Evolutionary conservation across 2,888 invertebrate genomes (phyloP).

Genomic region (Leptinotarsa haldemani): DNA sequence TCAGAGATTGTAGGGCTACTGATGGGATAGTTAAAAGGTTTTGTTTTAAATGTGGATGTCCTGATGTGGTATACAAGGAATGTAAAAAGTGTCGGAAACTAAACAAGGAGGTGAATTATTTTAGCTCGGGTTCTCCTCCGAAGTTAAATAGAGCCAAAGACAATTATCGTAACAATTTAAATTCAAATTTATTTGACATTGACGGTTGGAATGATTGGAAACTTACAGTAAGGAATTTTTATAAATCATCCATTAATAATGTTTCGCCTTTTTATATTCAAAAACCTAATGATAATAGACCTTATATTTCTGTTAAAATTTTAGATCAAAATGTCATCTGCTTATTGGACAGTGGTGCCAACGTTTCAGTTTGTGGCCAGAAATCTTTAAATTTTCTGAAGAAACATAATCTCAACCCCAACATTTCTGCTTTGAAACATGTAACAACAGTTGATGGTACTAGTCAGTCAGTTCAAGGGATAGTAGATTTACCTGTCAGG

Average conservation of each 20-base stretch:
- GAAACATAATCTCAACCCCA: neutral
- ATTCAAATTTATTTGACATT: too few species aligned
- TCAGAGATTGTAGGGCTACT: too few species aligned
- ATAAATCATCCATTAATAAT: neutral
- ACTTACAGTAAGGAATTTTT: neutral
- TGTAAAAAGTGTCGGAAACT: neutral
- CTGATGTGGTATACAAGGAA: neutral
- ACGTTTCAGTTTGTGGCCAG: neutral
- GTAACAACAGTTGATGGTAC: too few species aligned
- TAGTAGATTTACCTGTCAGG: too few species aligned
- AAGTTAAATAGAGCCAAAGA: neutral
- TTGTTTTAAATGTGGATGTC: too few species aligned
- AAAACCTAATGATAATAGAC: neutral
- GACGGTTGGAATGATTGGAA: too few species aligned
- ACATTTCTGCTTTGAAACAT: too few species aligned
- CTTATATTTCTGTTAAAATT: neutral
- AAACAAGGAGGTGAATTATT: neutral
- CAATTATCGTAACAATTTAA: too few species aligned
- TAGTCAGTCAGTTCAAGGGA: too few species aligned
- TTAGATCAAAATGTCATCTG: neutral
- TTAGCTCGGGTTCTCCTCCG: neutral
- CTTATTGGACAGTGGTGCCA: neutral
- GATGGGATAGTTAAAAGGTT: too few species aligned
- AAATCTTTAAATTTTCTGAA: neutral
- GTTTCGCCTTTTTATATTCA: neutral